Conservation (phyloP, 2,888 invertebrate genomes). For the Conus canariensis region DNA sequence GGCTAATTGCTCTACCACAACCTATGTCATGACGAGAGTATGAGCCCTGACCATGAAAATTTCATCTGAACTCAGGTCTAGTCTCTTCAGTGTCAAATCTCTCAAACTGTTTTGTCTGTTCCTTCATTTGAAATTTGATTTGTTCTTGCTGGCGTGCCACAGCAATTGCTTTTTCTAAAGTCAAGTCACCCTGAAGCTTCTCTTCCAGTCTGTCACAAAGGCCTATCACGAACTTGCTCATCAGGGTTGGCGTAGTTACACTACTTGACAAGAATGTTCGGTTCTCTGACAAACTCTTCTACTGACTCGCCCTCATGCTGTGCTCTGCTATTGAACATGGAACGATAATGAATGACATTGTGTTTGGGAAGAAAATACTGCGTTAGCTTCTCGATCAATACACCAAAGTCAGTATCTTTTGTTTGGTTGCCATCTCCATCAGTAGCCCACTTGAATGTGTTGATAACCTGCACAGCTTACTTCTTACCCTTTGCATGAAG, state of each 20-base stretch:
- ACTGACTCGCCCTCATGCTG: background rate
- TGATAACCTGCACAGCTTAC: background rate
- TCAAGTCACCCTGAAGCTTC: background rate
- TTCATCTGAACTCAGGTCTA: background rate
- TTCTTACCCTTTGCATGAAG: background rate
- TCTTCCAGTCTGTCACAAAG: background rate
- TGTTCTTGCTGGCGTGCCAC: conserved; percentile 1
- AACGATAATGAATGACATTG: background rate
- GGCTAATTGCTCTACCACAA: background rate
- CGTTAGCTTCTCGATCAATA: background rate
- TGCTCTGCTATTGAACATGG: background rate
- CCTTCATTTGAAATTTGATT: background rate
- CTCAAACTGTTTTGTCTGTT: conserved; percentile 1
- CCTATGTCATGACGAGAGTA: background rate
- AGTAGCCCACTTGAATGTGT: background rate
- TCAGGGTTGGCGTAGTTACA: background rate
- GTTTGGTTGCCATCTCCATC: background rate
- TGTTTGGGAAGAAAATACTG: background rate
- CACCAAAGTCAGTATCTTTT: background rate
- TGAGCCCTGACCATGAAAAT: background rate
- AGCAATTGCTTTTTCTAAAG: background rate
- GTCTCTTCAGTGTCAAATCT: background rate
- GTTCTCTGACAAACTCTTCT: background rate
- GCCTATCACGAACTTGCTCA: background rate
- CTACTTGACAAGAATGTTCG: background rate